Evolutionary conservation across 2,113 vertebrate species (phyloP), one percentile per base, ranked within the genome.

Genomic region (Oncorhynchus clarkii): DNA sequence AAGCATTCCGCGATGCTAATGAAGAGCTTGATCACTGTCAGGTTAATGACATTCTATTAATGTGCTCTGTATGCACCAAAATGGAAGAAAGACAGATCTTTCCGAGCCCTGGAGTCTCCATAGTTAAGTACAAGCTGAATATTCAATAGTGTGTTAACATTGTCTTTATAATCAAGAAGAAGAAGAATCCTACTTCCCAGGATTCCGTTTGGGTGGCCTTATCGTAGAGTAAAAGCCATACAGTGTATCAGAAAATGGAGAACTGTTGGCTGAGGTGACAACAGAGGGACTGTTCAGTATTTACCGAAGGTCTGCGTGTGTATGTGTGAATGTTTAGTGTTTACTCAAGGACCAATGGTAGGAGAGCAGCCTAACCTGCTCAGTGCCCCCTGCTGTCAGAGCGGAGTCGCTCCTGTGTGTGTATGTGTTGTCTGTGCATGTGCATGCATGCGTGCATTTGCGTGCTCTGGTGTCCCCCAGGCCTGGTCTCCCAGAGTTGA

Each of bases 21-120:
- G 86, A 84, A 88, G 81, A 71, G 74, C 76, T 90, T 82, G 75
- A 85, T 90, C 85, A 88, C 26, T 83, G 87, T 89, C 85, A 87
- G 73, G 60, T 79, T 87, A 88, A 88, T 89, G 86, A 81, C 77
- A 74, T 49, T 73, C 72, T 68, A 65, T 70, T 85, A 87, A 72
- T 82, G 72, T 70, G 76, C 73, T 45, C 39, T 45, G 9, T 83
- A 75, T 83, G 68, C 49, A 78, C 31, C 27, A 59, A 76, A 45
- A 11, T 80, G 73, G 71, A 81, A 74, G 74, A 81, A 62, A 51
- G 70, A 45, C 39, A 64, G 31, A 75, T 66, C 20, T 74, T 79
- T 51, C 20, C 7, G 29, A 39, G 20, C 2, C 18, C 14, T 4
- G 67, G 14, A 18, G 5, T n/a, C 20, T 12, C 20, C 4, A 31